Conservation (phyloP, 2,888 invertebrate species). For the Calliopum simillimum region DNA sequence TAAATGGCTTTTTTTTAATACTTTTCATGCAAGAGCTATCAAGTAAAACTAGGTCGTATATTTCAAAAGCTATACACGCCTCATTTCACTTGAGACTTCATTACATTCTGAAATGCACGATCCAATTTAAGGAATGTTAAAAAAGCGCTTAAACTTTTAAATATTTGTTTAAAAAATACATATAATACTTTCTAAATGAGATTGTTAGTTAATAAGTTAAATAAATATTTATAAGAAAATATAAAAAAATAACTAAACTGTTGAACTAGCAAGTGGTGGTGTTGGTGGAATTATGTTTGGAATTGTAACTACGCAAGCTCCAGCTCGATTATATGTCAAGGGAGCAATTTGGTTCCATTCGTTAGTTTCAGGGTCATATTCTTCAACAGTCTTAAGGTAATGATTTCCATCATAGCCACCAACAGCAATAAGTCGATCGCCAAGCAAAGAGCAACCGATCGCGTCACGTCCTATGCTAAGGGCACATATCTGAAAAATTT, state of each 20-base stretch:
- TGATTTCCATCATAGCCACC: conserved; percentile 94
- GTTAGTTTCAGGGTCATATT: conserved; percentile 86
- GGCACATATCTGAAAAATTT: conserved; percentile 73
- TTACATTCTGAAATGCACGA: too few relatives aligned
- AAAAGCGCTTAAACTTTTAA: not conserved
- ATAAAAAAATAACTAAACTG: conserved; percentile 64
- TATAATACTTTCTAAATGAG: not conserved
- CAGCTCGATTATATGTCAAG: conserved; percentile 86
- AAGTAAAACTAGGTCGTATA: conserved; percentile 11
- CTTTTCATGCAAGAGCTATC: conserved; percentile 22
- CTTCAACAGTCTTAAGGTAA: conserved; percentile 88
- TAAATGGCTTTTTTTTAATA: not conserved
- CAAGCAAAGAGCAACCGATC: conserved; percentile 87
- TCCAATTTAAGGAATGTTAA: conserved; percentile 22
- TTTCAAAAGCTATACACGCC: too few relatives aligned
- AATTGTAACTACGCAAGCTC: conserved; percentile 85
- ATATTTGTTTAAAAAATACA: conserved; percentile 3
- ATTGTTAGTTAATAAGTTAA: conserved; percentile 37
- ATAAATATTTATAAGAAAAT: conserved; percentile 38
- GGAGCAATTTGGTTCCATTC: conserved; percentile 84
- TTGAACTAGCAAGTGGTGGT: conserved; percentile 61
- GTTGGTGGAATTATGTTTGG: conserved; percentile 67
- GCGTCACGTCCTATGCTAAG: conserved; percentile 88
- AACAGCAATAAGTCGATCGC: conserved; percentile 78
- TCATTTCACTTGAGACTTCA: too few relatives aligned